Evolutionary conservation across 2,797 vertebrate species (phyloP).

Genomic region (Oreortyx pictus): DNA sequence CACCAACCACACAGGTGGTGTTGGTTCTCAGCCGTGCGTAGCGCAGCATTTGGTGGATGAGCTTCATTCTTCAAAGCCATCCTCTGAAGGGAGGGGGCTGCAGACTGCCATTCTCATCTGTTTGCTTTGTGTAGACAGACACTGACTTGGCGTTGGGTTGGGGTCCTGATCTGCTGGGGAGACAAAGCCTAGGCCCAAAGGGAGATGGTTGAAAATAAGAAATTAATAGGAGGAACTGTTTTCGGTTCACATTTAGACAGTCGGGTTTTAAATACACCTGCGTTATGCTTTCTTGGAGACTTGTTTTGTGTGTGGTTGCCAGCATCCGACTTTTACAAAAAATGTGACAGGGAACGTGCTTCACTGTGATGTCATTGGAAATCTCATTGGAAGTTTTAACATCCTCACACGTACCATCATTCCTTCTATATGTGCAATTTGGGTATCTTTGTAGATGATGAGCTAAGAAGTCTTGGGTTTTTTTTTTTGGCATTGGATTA

Average conservation of each 20-base stretch:
- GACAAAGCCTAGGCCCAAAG: accelerated
- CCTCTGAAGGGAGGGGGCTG: background rate
- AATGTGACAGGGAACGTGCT: background rate
- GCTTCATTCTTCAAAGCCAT: background rate
- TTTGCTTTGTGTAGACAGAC: background rate
- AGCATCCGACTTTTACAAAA: background rate
- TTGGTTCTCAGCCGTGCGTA: background rate
- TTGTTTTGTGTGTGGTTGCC: background rate
- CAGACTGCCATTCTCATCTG: background rate
- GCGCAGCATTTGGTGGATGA: background rate
- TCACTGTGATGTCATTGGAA: background rate
- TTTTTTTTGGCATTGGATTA: background rate
- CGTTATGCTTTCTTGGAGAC: background rate
- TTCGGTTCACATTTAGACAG: background rate
- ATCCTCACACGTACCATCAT: background rate
- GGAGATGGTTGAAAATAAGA: background rate
- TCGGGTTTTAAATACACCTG: background rate
- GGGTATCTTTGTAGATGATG: background rate
- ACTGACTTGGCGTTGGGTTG: background rate
- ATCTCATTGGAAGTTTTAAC: background rate
- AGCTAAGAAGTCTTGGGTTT: background rate
- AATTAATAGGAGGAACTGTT: background rate
- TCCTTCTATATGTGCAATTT: background rate
- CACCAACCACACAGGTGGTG: too few species aligned
- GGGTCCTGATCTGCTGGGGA: background rate